Base-by-base conservation (phyloP, 2,113 vertebrate genomes). In the Lontra canadensis region DNA sequence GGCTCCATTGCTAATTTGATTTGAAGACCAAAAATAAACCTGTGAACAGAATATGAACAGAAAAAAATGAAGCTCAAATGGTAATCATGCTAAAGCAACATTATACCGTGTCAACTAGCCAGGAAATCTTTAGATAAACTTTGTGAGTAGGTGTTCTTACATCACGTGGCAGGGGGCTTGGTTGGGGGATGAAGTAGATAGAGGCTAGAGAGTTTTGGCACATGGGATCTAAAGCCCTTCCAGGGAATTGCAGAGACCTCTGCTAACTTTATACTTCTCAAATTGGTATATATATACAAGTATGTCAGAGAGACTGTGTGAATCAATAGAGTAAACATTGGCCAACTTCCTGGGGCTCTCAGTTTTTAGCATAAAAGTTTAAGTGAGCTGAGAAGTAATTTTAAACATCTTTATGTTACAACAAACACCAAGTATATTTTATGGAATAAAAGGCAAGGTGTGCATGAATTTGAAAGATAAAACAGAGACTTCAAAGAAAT, bases 401-500 rank as follows among this genome's bases (percentile, higher is more conserved):
- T 94, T 69, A 90, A 97, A 55, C 13, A 88, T 94, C 96, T 95
- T 96, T 85, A 47, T 83, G 92, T 92, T 94, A 88, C 23, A 92
- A 90, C 26, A 95, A 96, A 88, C 34, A 86, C 67, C 87, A 95
- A 95, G 74, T 74, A 63, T 42, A 63, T 83, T 55, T 83, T 55
- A 67, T 94, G 47, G 13, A 92, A 86, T 92, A 95, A 96, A 97
- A 95, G 95, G 39, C 26, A 94, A 97, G 59, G 84, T 94, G 92
- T 65, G 67, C 90, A 94, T 95, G 61, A 80, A 85, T 93, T 94
- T 96, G 36, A 86, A 61, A 96, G 78, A 94, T 96, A 96, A 98
- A 96, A 95, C 0, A 0, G 71, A 95, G 42, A 98, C 74, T 96
- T 98, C 93, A 97, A 97, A 96, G 94, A 81, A 95, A 96, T 92